Evolutionary conservation across 2,113 vertebrate species (phyloP).

Genomic region (Oxyura jamaicensis): DNA sequence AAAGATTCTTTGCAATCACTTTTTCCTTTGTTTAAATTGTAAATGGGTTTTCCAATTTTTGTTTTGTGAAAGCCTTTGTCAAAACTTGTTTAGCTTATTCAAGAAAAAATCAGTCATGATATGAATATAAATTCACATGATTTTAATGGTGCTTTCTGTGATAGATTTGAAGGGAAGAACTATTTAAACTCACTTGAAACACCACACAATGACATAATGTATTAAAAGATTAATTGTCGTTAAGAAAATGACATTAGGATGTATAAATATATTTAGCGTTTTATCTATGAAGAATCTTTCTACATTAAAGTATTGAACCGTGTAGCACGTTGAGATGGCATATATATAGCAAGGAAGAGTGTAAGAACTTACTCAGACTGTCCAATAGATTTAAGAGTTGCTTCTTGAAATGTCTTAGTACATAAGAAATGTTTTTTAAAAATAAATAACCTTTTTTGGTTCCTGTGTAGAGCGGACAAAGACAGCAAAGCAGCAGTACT

Average conservation of each 20-base stretch:
- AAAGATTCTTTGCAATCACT: background rate
- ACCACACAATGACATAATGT: background rate
- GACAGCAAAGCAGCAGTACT: conserved; percentile 22
- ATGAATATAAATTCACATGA: background rate
- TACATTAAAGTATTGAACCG: background rate
- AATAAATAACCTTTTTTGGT: background rate
- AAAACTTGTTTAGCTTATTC: background rate
- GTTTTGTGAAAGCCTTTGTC: background rate
- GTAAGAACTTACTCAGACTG: background rate
- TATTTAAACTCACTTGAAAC: background rate
- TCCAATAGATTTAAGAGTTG: background rate
- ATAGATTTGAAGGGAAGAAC: background rate
- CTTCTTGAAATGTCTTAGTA: background rate
- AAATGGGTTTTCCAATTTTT: background rate
- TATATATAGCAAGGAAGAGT: background rate
- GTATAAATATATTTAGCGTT: background rate
- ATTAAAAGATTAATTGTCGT: background rate
- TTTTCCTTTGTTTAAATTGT: background rate
- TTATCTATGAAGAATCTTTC: background rate
- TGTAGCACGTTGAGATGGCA: background rate
- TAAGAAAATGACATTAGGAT: background rate
- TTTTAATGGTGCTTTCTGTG: background rate
- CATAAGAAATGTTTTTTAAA: background rate
- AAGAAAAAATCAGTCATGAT: background rate
- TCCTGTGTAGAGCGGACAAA: conserved; percentile 10